These are phyloP conservation scores for Hermaeophaga mercurialis DNA, from an alignment of 2,888 invertebrate species.

Conservation along the genomic window DNA sequence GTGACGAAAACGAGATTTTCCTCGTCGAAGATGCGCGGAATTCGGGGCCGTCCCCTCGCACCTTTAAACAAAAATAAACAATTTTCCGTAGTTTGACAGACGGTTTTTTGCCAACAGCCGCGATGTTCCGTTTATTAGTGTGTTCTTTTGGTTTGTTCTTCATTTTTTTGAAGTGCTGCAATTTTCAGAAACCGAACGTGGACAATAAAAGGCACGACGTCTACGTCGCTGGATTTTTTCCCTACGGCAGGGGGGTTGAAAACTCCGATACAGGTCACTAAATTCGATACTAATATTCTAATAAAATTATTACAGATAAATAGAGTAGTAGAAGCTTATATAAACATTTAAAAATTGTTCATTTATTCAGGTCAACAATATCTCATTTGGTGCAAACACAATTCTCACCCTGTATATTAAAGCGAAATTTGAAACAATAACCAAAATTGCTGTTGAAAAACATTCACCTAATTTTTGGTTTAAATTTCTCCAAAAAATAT, in stretches of 20 bases:
- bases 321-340: too few relatives aligned
- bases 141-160: slow-evolving; percentile 22
- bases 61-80: slow-evolving; percentile 20
- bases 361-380: too few relatives aligned
- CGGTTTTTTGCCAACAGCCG: neutral
- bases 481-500: too few relatives aligned
- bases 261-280: slow-evolving; percentile 80
- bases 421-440: too few relatives aligned
- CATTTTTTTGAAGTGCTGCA: slow-evolving; percentile 33
- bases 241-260: slow-evolving; percentile 83
- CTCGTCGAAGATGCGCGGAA: slow-evolving; percentile 14
- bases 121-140: slow-evolving; percentile 16
- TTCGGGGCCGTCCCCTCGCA: slow-evolving; percentile 4
- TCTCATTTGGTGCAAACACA: too few relatives aligned
- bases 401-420: too few relatives aligned
- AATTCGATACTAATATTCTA: neutral
- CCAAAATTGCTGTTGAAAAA: too few relatives aligned
- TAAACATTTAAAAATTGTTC: too few relatives aligned
- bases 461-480: too few relatives aligned
- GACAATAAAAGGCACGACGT: slow-evolving; percentile 80
- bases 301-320: too few relatives aligned
- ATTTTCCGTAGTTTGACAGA: slow-evolving; percentile 18
- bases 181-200: slow-evolving; percentile 68
- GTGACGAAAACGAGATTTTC: slow-evolving; percentile 8
- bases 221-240: slow-evolving; percentile 92